These are phyloP conservation scores for Pantherophis alleghaniensis DNA, from an alignment of 2,797 vertebrate species.

Conservation along the genomic window DNA sequence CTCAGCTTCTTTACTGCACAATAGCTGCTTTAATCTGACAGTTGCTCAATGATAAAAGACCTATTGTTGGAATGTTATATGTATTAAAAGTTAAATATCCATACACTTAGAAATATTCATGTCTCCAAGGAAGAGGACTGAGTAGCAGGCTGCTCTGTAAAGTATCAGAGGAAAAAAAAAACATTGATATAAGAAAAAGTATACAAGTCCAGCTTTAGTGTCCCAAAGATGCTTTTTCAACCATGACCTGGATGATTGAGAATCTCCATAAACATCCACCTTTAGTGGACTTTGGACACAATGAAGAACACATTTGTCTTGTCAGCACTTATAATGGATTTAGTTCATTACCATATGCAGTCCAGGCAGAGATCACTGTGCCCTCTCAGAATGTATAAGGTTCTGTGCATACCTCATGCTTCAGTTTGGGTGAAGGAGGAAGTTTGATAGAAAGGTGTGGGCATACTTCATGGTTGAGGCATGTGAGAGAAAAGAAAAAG, in stretches of 20 bases:
- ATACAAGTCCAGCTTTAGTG: neutral
- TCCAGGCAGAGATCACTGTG: neutral
- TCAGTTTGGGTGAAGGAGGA: neutral
- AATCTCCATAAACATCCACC: neutral
- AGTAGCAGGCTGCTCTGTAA: constrained; percentile 10
- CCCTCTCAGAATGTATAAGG: neutral
- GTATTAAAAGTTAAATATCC: constrained; percentile 37
- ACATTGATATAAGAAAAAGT: neutral
- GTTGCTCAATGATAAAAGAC: constrained; percentile 1
- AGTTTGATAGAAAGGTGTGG: neutral
- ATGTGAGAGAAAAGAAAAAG: neutral
- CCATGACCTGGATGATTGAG: neutral
- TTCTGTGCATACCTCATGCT: neutral
- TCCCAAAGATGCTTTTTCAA: neutral
- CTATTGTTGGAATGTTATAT: constrained; percentile 19
- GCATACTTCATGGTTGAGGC: neutral
- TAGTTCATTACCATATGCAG: neutral
- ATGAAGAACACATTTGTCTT: neutral
- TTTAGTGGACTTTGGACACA: neutral
- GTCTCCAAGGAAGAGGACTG: neutral
- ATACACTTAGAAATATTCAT: constrained; percentile 24
- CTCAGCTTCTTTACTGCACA: constrained; percentile 33
- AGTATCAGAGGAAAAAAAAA: neutral
- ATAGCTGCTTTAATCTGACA: constrained; percentile 33
- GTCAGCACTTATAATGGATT: neutral